Percentiles rank a stretch among this genome's conserved stretches.
phyloP scores from a whole-genome alignment of 2,113 vertebrate species.

The Xenopus tropicalis region UCB_Xtro_10.0 CM004446.2:49259001-49259500 shows the following conservation, averaged over 20 bases:
- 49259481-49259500: too few relatives aligned
- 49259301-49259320: too few relatives aligned
- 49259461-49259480: too few relatives aligned
- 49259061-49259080: constrained; percentile 41
- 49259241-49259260: constrained; percentile 50
- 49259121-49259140: constrained; percentile 49
- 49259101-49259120: not conserved
- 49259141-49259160: constrained; percentile 54
- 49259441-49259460: too few relatives aligned
- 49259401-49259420: too few relatives aligned
- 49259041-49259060: not conserved
- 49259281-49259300: too few relatives aligned
- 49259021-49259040: not conserved
- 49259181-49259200: constrained; percentile 11
- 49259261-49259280: constrained; percentile 44
- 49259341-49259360: too few relatives aligned
- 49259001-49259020: not conserved
- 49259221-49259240: constrained; percentile 38
- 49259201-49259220: constrained; percentile 46
- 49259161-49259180: constrained; percentile 51
- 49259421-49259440: too few relatives aligned
- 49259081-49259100: constrained; percentile 43
- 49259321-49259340: too few relatives aligned
- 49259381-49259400: too few relatives aligned
- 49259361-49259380: too few relatives aligned